Evolutionary conservation across 2,888 invertebrate genomes (phyloP).

Genomic region (Cheilosia soror): DNA sequence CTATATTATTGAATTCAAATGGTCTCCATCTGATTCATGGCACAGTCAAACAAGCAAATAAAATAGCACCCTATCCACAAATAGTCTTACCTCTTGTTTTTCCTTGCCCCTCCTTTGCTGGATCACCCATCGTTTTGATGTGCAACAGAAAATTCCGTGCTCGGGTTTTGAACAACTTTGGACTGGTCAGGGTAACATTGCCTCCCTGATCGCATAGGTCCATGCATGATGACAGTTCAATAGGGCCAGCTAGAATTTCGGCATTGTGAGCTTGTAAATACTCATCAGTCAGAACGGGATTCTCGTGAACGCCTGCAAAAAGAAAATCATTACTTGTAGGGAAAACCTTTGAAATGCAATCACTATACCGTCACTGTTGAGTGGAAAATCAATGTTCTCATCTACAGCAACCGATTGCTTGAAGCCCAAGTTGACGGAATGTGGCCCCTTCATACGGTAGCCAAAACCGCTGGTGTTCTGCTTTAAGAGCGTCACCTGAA

Average conservation of each 20-base stretch:
- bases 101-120: constrained; percentile 86
- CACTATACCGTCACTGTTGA: constrained; percentile 79
- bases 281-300: constrained; percentile 91
- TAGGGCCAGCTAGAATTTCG: constrained; percentile 95
- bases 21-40: too few relatives aligned
- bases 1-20: too few relatives aligned
- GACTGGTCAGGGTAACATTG: constrained; percentile 93
- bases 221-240: constrained; percentile 91
- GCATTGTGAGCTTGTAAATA: constrained; percentile 94
- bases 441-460: constrained; percentile 84
- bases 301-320: constrained; percentile 85
- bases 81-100: constrained; percentile 82
- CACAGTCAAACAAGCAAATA: constrained; percentile 28
- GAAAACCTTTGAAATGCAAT: constrained; percentile 75
- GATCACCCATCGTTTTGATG: constrained; percentile 88
- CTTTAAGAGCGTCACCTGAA: constrained; percentile 89
- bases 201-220: constrained; percentile 94
- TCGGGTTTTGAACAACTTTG: constrained; percentile 90
- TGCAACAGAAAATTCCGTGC: constrained; percentile 92
- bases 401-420: constrained; percentile 83
- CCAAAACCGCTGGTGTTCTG: constrained; percentile 89
- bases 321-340: constrained; percentile 76
- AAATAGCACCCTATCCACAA: neutral
- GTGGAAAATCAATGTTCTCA: constrained; percentile 80
- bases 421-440: constrained; percentile 83